A percentile compares a stretch with the other conserved stretches of the same genome.
These are phyloP conservation scores for Desoria tigrina DNA, from an alignment of 2,888 invertebrate species.

Conservation along the genomic window DNA sequence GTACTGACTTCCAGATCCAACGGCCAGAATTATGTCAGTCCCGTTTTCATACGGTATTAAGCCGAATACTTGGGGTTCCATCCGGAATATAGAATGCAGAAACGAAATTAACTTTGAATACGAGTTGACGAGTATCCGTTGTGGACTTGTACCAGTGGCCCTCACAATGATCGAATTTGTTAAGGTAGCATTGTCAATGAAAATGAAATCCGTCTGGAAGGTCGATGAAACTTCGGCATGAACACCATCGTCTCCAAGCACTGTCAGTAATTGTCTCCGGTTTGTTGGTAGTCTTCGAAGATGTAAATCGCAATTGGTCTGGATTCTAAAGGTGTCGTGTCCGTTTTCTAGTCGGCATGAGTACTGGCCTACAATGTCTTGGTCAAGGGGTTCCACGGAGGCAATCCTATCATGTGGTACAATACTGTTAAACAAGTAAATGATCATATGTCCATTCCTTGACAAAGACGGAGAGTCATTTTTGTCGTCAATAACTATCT, in stretches of 20 bases:
- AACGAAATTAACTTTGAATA: conserved; percentile 59
- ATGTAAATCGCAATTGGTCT: conserved; percentile 76
- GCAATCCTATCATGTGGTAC: conserved; percentile 82
- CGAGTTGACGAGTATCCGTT: conserved; percentile 72
- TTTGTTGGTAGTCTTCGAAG: conserved; percentile 68
- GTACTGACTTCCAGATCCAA: conserved; percentile 58
- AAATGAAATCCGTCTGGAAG: conserved; percentile 77
- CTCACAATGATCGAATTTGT: conserved; percentile 78
- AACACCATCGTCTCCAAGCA: conserved; percentile 86
- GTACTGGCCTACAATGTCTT: conserved; percentile 86
- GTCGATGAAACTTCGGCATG: conserved; percentile 84
- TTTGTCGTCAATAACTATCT: conserved; percentile 85
- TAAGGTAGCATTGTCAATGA: conserved; percentile 78
- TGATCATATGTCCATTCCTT: conserved; percentile 76
- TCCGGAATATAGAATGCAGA: conserved; percentile 47
- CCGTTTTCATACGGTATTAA: conserved; percentile 65
- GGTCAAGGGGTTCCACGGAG: conserved; percentile 87
- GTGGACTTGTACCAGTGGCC: conserved; percentile 71
- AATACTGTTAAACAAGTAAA: conserved; percentile 74
- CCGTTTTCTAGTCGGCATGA: conserved; percentile 71
- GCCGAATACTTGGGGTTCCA: conserved; percentile 69
- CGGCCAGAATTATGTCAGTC: conserved; percentile 72
- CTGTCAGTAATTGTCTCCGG: conserved; percentile 64
- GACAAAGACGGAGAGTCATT: conserved; percentile 90
- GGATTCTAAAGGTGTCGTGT: conserved; percentile 61